phyloP scores from a whole-genome alignment of 2,888 invertebrate genomes.

The Oxyteleia sp. region DNA sequence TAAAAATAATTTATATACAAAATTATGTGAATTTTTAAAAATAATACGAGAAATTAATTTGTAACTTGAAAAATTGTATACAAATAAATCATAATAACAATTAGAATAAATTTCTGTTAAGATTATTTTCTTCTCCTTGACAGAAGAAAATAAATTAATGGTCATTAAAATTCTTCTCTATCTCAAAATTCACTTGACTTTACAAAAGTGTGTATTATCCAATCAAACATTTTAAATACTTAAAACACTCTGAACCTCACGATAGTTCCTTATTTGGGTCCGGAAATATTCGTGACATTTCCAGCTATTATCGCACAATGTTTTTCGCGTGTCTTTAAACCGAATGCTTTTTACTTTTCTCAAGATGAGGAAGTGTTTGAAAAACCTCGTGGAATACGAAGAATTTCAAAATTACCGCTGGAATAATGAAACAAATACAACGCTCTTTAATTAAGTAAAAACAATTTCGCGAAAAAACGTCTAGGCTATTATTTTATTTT shows the following conservation, averaged over 20 bases:
- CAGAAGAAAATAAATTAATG: neutral
- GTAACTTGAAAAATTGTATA: too few relatives aligned
- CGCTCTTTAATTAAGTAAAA: too few relatives aligned
- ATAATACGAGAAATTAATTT: too few relatives aligned
- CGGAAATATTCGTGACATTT: slow-evolving; percentile 69
- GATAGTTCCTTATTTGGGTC: slow-evolving; percentile 60
- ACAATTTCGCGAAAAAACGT: too few relatives aligned
- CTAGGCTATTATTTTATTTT: too few relatives aligned
- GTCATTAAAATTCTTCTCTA: neutral
- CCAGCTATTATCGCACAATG: slow-evolving; percentile 64
- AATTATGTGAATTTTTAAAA: too few relatives aligned
- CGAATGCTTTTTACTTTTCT: slow-evolving; percentile 55
- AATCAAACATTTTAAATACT: slow-evolving; percentile 58
- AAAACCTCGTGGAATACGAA: slow-evolving; percentile 33
- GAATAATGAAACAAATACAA: too few relatives aligned
- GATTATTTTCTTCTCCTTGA: neutral
- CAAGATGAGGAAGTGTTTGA: slow-evolving; percentile 54
- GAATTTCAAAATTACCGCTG: slow-evolving; percentile 18
- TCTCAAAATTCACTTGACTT: neutral
- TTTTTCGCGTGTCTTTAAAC: slow-evolving; percentile 62
- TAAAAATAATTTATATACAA: too few relatives aligned
- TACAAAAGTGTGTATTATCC: slow-evolving; percentile 6
- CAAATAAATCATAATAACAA: too few relatives aligned
- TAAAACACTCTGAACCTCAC: slow-evolving; percentile 57
- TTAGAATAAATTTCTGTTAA: neutral